Evolutionary conservation across 2,888 invertebrate species (phyloP), one percentile per base, ranked within the genome.

Genomic region (Lasiommata megera): DNA sequence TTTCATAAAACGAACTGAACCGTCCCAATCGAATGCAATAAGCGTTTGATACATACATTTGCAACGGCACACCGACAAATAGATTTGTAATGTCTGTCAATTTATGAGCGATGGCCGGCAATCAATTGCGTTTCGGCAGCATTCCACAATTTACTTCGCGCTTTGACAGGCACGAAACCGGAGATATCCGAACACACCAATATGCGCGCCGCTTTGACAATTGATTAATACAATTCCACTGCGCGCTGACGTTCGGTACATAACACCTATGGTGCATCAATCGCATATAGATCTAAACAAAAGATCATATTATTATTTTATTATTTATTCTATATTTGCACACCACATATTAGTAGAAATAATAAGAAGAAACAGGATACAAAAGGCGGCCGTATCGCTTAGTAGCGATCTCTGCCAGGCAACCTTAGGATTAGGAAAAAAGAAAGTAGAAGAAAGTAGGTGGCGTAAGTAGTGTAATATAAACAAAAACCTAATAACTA

Each of bases 181-280:
- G 71, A 79, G 70, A 74, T 68, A 70, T 63, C 67, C n/a, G n/a
- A n/a, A n/a, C 74, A 69, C 74, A 68, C 73, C 72, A 74, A 77
- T 77, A 76, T 73, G 71, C 70, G 69, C 61, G 61, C 61, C 65
- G 77, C 79, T 78, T 23, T 80, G 86, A 87, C 87, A 86, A 85
- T 84, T 84, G 87, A 88, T 87, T 88, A 88, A 88, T 88, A 83
- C 88, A 85, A 88, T 87, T 77, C 76, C 81, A 77, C 80, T 68
- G 66, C 69, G 70, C 64, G 60, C 62, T 76, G 85, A 83, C 85
- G 72, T 52, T 65, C 68, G 62, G 79, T 76, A 11, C 34, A 9
- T 34, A 66, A 62, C 61, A 58, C 43, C 18, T 17, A 17, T 18
- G n/a, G n/a, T n/a, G n/a, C n/a, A n/a, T n/a, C n/a, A n/a, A 7